Evolutionary conservation across 2,888 invertebrate genomes (phyloP), one percentile per base, ranked within the genome.

Genomic region (Pterostichus niger): DNA sequence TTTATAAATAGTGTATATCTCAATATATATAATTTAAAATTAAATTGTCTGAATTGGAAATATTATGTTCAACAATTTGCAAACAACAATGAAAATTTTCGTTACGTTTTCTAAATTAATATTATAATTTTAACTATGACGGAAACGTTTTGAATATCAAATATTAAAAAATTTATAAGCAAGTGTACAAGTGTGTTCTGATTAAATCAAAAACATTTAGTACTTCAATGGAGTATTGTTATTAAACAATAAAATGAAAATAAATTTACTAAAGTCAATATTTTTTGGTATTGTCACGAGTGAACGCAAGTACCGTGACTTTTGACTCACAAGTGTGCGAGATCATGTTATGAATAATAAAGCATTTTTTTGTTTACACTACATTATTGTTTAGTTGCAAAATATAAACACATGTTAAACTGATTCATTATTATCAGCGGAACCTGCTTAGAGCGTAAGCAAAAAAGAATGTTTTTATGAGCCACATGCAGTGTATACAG

Each of bases 391-490:
- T 78, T 78, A 56, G 59, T 78, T 59, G 78, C 61, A 78, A 35
- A 75, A 59, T 35, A 15, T 40, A 78, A 78, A 78, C 78, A 78
- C 31, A 59, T 78, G 56, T 44, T 61, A 13, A 44, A 78, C 61
- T 77, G 56, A 78, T 56, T 78, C 78, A 78, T 78, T 31, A 61
- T 78, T 78, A 78, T 78, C 46, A 78, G 44, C 46, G 61, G 44
- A 61, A 78, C 78, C 78, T 78, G 78, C 56, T 59, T 24, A 4
- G 24, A 56, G 11, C 24, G 56, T 78, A 56, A 61, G 78, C 78
- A 78, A 78, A 44, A 75, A 78, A 78, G 40, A 44, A 46, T 78
- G 77, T 78, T 61, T 78, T 78, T 59, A n/a, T 78, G 56, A 40
- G 40, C 17, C 33, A 75, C 52, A 52, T 75, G 75, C 75, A 52